Base-by-base conservation (phyloP, 2,113 vertebrate genomes). In the Lamprotornis superbus region DNA sequence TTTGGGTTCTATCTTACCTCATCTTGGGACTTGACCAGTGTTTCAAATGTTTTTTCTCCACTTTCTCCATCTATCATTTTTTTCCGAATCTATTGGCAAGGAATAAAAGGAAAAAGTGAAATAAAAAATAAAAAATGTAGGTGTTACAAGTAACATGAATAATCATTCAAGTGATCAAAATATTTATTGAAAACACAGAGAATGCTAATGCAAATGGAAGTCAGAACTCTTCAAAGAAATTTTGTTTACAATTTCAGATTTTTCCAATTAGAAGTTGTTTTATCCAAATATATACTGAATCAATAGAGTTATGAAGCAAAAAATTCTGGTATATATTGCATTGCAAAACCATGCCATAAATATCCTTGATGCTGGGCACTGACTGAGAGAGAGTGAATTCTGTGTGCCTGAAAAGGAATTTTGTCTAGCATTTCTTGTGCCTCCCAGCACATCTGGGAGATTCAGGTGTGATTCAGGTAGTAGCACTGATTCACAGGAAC, bases 61-160 rank as follows among this genome's bases (percentile, higher is more conserved):
- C 98, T 99, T 95, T 99, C 98, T 49, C 99, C 98, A 87, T 99
- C 99, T 69, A 99, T 99, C 99, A 99, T 99, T 98, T 98, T 98
- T 96, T 95, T 99, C 94, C 99, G 98, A 97, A 99, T 99, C 99
- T 99, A 77, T 53, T 86, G 10, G 15, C 35, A 89, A 90, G 33
- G 33, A 90, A 87, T 5, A 53, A 82, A 35, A 82, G 22, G 3
- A 5, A 24, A 49, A 60, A 40, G 17, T 5, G 8, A 30, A 53
- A 13, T 12, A 7, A 40, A 42, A 40, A 42, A 28, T 2, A 12
- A 15, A 22, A 67, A 6, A 16, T 39, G 35, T 63, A 80, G 21
- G 27, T 71, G 16, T 47, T 85, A 21, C 5, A 22, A 20, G 9
- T 23, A 73, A 57, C 16, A 61, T 16, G 74, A 83, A 20, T 53